These are phyloP conservation scores for Subanguina moxae DNA, from an alignment of 1,140 invertebrate genomes.

Conservation along the genomic window DNA sequence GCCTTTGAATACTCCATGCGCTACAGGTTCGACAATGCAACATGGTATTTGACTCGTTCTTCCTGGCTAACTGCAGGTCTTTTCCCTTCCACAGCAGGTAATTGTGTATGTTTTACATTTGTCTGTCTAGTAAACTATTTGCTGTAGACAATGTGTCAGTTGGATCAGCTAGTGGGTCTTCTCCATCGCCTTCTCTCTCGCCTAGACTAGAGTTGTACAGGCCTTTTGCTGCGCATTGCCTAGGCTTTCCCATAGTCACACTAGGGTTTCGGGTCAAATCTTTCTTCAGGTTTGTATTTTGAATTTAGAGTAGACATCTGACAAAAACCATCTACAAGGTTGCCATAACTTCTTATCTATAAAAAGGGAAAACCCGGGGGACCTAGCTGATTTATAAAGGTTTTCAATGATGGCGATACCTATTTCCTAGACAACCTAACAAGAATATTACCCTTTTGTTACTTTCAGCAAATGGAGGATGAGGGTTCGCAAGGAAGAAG, in stretches of 20 bases:
- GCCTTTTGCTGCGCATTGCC: slow-evolving; percentile 95
- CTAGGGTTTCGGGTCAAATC: slow-evolving; percentile 73
- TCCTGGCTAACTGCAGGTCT: slow-evolving; percentile 64
- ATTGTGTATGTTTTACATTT: neutral
- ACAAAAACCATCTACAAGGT: neutral
- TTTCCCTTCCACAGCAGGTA: slow-evolving; percentile 45
- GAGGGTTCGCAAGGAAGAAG: slow-evolving; percentile 37
- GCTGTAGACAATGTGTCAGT: slow-evolving; percentile 71
- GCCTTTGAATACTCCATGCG: slow-evolving; percentile 62
- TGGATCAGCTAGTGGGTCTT: slow-evolving; percentile 78
- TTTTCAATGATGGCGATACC: too few relatives aligned
- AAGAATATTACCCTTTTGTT: neutral
- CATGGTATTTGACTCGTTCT: slow-evolving; percentile 85
- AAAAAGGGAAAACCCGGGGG: too few relatives aligned
- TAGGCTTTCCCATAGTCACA: slow-evolving; percentile 94
- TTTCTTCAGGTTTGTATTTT: slow-evolving; percentile 32
- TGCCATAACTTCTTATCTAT: too few relatives aligned
- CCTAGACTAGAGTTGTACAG: slow-evolving; percentile 88
- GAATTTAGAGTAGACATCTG: neutral
- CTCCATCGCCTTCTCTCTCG: slow-evolving; percentile 72
- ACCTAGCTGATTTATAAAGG: too few relatives aligned
- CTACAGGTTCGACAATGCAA: slow-evolving; percentile 86
- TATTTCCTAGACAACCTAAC: too few relatives aligned
- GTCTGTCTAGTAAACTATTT: slow-evolving; percentile 10
- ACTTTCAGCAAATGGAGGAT: slow-evolving; percentile 44